phyloP scores from a whole-genome alignment of 92 coral and sea anemone species.

The Zoanthus sociatus region DNA sequence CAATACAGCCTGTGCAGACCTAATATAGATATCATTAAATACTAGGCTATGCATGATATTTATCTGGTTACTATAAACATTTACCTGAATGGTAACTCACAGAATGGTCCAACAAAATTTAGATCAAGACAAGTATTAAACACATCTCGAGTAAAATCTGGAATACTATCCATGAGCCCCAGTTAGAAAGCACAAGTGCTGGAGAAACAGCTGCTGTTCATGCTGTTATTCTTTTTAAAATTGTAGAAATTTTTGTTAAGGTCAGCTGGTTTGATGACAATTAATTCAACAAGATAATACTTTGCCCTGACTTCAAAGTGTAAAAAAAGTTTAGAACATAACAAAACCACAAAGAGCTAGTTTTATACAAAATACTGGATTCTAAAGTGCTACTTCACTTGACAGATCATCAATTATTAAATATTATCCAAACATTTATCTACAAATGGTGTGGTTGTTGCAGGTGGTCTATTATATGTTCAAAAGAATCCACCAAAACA shows the following conservation, averaged over 20 bases:
- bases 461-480: slow-evolving; percentile 33
- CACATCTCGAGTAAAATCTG: slow-evolving; percentile 85
- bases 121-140: slow-evolving; percentile 80
- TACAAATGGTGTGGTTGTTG: slow-evolving; percentile 12
- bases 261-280: background rate
- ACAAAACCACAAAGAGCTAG: background rate
- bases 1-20: no score
- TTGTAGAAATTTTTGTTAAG: background rate
- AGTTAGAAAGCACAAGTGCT: background rate
- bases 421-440: slow-evolving; percentile 11
- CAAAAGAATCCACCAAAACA: slow-evolving; percentile 7
- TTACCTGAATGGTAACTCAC: slow-evolving; percentile 89
- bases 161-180: slow-evolving; percentile 87
- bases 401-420: slow-evolving; percentile 29
- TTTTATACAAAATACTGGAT: background rate
- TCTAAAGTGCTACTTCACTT: slow-evolving; percentile 17
- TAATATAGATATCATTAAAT: no score
- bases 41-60: no score
- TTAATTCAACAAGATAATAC: background rate
- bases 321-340: background rate
- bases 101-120: slow-evolving; percentile 71
- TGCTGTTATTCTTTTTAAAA: background rate
- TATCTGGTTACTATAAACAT: no score
- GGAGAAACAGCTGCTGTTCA: background rate
- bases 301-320: background rate